Evolutionary conservation across 2,888 invertebrate species (phyloP).

Genomic region (Nemapogon koenigi): DNA sequence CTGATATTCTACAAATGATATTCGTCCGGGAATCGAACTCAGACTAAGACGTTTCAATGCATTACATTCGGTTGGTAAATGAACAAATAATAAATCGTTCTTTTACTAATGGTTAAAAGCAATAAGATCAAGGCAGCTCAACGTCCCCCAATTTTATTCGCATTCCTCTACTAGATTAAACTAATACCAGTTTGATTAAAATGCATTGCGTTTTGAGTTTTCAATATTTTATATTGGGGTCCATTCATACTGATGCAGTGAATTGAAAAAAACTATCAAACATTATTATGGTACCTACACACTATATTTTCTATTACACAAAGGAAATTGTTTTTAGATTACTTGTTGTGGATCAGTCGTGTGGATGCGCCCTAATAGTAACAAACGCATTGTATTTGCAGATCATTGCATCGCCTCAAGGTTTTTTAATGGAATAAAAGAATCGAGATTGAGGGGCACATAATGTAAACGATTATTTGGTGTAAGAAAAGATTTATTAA

Average conservation of each 20-base stretch:
- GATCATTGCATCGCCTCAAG: conserved; percentile 5
- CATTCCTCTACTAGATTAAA: conserved; percentile 53
- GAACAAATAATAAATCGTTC: too few relatives aligned
- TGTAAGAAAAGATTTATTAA: too few relatives aligned
- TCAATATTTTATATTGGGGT: conserved; percentile 54
- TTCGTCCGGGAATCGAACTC: too few relatives aligned
- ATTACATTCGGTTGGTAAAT: too few relatives aligned
- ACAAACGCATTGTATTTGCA: conserved; percentile 7
- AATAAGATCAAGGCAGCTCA: too few relatives aligned
- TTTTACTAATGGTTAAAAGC: too few relatives aligned
- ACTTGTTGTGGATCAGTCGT: background rate
- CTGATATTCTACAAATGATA: too few relatives aligned
- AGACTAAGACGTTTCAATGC: too few relatives aligned
- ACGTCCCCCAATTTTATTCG: conserved; percentile 7
- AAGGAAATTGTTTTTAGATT: conserved; percentile 9
- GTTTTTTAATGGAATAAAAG: conserved; percentile 3
- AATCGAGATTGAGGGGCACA: too few relatives aligned
- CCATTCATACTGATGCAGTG: conserved; percentile 20
- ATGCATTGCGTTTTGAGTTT: conserved; percentile 42
- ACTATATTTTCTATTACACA: conserved; percentile 2
- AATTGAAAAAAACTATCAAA: background rate
- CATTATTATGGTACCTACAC: background rate
- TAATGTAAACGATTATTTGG: too few relatives aligned
- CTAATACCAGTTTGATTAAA: conserved; percentile 62
- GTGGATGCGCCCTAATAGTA: conserved; percentile 5